Evolutionary conservation across 2,888 invertebrate genomes (phyloP).

Genomic region (Furcula furcula): DNA sequence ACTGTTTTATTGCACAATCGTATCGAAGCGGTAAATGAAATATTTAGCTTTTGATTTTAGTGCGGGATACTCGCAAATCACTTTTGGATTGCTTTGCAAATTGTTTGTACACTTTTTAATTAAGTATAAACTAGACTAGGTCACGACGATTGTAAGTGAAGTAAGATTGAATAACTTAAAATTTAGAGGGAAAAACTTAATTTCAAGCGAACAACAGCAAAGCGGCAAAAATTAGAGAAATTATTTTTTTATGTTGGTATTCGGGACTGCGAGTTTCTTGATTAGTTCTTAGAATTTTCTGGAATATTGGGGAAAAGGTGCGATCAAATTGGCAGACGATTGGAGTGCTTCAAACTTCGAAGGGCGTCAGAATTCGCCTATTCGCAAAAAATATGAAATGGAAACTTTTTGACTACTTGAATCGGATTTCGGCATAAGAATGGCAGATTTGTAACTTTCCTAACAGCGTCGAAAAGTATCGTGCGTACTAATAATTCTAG

Average conservation of each 20-base stretch:
- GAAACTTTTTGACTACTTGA: neutral
- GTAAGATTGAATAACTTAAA: neutral
- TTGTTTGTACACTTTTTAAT: too few species aligned
- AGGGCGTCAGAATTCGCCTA: constrained; percentile 1
- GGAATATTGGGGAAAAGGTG: constrained; percentile 6
- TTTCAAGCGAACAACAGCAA: too few species aligned
- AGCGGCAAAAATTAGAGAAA: neutral
- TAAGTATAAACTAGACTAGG: too few species aligned
- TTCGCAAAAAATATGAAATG: neutral
- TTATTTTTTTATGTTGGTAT: constrained; percentile 4
- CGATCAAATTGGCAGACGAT: constrained; percentile 17
- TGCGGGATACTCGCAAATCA: constrained; percentile 6
- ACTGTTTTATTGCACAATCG: constrained; percentile 34
- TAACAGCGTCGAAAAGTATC: too few species aligned
- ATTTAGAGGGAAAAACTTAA: neutral
- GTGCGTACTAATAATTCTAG: too few species aligned
- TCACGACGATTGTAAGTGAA: too few species aligned
- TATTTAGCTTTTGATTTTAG: constrained; percentile 29
- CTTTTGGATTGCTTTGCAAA: too few species aligned
- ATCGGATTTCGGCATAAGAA: neutral
- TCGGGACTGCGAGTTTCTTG: constrained; percentile 12
- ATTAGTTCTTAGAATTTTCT: constrained; percentile 13
- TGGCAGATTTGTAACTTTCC: too few species aligned
- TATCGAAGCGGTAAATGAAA: constrained; percentile 31
- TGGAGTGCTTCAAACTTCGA: constrained; percentile 14